A percentile compares a stretch with the other conserved stretches of the same genome.
These are phyloP conservation scores for Chlorocebus sabaeus DNA, from an alignment of 2,113 vertebrate genomes.

Conservation along the genomic window DNA sequence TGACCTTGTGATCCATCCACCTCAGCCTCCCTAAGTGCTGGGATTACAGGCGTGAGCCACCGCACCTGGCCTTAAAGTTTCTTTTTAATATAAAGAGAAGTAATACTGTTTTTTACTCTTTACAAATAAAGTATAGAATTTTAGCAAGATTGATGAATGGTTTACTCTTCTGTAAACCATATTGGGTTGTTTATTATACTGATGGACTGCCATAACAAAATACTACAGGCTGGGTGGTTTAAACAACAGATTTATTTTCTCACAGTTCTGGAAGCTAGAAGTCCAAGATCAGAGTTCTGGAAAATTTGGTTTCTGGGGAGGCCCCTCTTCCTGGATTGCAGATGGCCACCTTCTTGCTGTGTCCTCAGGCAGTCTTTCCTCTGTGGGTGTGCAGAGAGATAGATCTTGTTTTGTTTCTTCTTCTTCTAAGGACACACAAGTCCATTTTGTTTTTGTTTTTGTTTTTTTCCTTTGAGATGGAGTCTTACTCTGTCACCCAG, in stretches of 20 bases:
- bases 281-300: background rate
- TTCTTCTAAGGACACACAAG: background rate
- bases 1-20: no score
- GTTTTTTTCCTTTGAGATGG: no score
- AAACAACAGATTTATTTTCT: background rate
- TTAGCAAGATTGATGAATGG: background rate
- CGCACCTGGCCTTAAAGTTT: no score
- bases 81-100: background rate
- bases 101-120: background rate
- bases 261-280: background rate
- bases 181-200: background rate
- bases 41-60: no score
- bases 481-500: no score
- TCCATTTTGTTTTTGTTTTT: no score
- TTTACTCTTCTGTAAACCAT: background rate
- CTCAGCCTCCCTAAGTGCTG: no score
- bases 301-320: background rate
- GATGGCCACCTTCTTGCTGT: background rate
- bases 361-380: background rate
- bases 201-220: background rate
- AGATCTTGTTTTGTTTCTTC: background rate
- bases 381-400: background rate
- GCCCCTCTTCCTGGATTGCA: background rate
- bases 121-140: slow-evolving; percentile 7
- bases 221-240: background rate